A percentile compares a stretch with the other conserved stretches of the same genome.
Conservation (phyloP, 37 sponge, comb jelly and placozoan species). For the Ephydatia muelleri region DNA sequence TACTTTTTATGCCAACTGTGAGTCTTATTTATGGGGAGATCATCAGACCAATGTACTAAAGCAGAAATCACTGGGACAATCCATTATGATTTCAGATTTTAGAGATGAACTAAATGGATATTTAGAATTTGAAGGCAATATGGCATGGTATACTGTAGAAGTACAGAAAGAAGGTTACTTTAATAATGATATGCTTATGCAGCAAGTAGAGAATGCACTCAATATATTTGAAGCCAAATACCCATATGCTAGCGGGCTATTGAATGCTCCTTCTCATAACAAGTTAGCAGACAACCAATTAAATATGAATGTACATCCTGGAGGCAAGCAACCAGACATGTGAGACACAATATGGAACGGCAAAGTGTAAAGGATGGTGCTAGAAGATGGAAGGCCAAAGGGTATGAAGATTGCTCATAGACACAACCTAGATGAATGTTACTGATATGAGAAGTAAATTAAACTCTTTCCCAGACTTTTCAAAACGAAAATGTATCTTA, state of each 20-base stretch:
- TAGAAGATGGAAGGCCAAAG: too few species aligned
- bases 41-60: neutral
- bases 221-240: slow-evolving; percentile 3
- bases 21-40: slow-evolving; percentile 28
- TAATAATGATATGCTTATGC: neutral
- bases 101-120: slow-evolving; percentile 26
- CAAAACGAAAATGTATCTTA: too few species aligned
- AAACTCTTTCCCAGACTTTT: too few species aligned
- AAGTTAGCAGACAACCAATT: slow-evolving; percentile 4
- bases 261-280: slow-evolving; percentile 20
- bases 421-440: too few species aligned
- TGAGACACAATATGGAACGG: too few species aligned
- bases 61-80: slow-evolving; percentile 7
- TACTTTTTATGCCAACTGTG: slow-evolving; percentile 15
- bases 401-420: too few species aligned
- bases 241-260: neutral
- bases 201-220: neutral
- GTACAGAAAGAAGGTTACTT: slow-evolving; percentile 5
- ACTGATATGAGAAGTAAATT: too few species aligned
- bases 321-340: too few species aligned
- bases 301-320: slow-evolving; percentile 54
- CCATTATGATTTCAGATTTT: slow-evolving; percentile 38
- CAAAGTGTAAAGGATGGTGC: too few species aligned
- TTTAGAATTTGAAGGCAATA: slow-evolving; percentile 7
- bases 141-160: slow-evolving; percentile 5